A percentile compares a stretch with the other conserved stretches of the same genome.
Evolutionary conservation across 2,113 vertebrate genomes (phyloP).

Genomic region (Anthoscopus minutus): DNA sequence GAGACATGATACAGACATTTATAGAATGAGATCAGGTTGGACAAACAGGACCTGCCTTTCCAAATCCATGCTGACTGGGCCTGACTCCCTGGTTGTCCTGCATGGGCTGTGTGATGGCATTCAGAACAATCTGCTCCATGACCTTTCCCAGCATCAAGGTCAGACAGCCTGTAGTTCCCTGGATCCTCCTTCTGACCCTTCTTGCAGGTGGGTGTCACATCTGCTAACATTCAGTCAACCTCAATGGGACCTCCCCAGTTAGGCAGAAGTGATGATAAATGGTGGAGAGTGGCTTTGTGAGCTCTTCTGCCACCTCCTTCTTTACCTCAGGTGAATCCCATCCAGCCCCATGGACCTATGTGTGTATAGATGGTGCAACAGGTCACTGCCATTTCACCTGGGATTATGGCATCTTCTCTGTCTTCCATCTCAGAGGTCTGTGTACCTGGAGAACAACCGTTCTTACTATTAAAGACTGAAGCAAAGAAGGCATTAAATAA

Average conservation of each 20-base stretch:
- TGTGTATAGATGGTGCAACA: not conserved
- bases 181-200: not conserved
- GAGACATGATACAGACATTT: too few relatives aligned
- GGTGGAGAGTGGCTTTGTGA: not conserved
- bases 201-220: not conserved
- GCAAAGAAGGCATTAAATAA: not conserved
- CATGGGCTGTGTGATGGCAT: not conserved
- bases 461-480: not conserved
- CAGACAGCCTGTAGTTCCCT: not conserved
- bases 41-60: not conserved
- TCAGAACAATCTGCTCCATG: not conserved
- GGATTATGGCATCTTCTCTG: not conserved
- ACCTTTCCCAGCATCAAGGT: not conserved
- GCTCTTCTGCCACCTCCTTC: not conserved
- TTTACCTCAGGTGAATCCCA: not conserved
- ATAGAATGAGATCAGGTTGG: not conserved
- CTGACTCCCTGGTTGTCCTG: not conserved
- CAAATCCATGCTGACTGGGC: not conserved
- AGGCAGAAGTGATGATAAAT: not conserved
- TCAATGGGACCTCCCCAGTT: not conserved
- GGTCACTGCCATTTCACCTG: not conserved
- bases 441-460: not conserved
- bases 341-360: not conserved
- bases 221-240: not conserved
- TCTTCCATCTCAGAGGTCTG: not conserved